These are phyloP conservation scores for Bufo gargarizans DNA, from an alignment of 2,113 vertebrate genomes.

Conservation along the genomic window DNA sequence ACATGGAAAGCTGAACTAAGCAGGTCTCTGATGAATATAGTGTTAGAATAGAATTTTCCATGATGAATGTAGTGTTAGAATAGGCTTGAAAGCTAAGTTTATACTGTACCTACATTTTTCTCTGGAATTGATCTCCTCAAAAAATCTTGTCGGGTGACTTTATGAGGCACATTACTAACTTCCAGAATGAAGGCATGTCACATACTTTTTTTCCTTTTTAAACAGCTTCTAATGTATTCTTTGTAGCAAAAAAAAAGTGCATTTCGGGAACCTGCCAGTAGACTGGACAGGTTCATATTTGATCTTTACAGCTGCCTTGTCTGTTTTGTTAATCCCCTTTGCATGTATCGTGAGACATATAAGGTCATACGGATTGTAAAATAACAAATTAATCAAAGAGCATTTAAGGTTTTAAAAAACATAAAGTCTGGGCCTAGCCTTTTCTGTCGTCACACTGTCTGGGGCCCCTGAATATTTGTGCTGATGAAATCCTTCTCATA, in stretches of 20 bases:
- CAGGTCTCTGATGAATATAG: too few relatives aligned
- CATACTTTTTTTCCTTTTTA: neutral
- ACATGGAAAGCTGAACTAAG: too few relatives aligned
- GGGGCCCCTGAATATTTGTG: slow-evolving; percentile 9
- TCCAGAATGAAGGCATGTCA: slow-evolving; percentile 18
- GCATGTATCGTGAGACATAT: slow-evolving; percentile 37
- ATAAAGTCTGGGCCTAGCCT: slow-evolving; percentile 19
- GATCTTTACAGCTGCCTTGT: slow-evolving; percentile 38
- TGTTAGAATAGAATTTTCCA: too few relatives aligned
- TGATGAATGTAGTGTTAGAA: neutral
- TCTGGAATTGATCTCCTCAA: neutral
- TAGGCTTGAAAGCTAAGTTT: neutral
- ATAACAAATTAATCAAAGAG: slow-evolving; percentile 31
- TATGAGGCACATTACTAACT: neutral
- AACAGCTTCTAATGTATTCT: slow-evolving; percentile 2
- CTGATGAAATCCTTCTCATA: slow-evolving; percentile 34
- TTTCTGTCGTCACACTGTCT: slow-evolving; percentile 34
- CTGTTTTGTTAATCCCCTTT: slow-evolving; percentile 41
- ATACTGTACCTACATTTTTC: neutral
- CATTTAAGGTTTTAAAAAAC: slow-evolving; percentile 40
- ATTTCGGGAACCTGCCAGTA: slow-evolving; percentile 25
- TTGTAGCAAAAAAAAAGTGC: slow-evolving; percentile 1
- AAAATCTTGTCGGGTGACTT: neutral
- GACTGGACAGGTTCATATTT: slow-evolving; percentile 31
- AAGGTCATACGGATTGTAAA: slow-evolving; percentile 29